Conservation (phyloP, 2,113 vertebrate genomes). For the Trachemys scripta region DNA sequence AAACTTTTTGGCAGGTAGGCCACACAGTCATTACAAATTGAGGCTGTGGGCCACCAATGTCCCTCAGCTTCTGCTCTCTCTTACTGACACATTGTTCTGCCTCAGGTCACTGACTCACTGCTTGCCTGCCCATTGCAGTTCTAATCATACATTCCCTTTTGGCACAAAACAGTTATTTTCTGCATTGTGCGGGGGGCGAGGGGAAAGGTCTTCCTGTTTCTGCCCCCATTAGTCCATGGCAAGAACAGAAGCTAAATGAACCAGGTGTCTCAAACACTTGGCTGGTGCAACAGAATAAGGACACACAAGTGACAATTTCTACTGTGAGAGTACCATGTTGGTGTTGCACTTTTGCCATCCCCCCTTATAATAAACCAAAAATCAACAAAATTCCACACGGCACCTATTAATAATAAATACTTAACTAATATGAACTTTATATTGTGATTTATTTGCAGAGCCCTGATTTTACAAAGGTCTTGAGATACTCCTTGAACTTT, state of each 20-base stretch:
- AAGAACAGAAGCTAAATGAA: conserved; percentile 56
- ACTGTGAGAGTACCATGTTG: conserved; percentile 8
- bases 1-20: conserved; percentile 71
- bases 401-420: neutral
- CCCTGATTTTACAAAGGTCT: neutral
- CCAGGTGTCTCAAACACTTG: conserved; percentile 71
- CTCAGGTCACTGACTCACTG: conserved; percentile 76
- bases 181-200: conserved; percentile 55
- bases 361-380: neutral
- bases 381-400: neutral
- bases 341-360: neutral
- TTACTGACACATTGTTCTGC: conserved; percentile 72
- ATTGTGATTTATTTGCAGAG: neutral
- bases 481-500: neutral
- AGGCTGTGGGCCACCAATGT: conserved; percentile 69
- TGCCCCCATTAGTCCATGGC: conserved; percentile 66
- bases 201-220: conserved; percentile 34
- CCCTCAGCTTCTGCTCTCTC: conserved; percentile 76
- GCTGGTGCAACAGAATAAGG: conserved; percentile 43
- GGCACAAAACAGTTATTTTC: conserved; percentile 70
- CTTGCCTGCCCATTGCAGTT: conserved; percentile 71
- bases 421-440: neutral
- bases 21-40: conserved; percentile 68
- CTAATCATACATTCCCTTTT: conserved; percentile 71
- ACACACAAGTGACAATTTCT: conserved; percentile 30